These are phyloP conservation scores for Rutilus rutilus DNA, from an alignment of 2,113 vertebrate genomes.

Conservation along the genomic window DNA sequence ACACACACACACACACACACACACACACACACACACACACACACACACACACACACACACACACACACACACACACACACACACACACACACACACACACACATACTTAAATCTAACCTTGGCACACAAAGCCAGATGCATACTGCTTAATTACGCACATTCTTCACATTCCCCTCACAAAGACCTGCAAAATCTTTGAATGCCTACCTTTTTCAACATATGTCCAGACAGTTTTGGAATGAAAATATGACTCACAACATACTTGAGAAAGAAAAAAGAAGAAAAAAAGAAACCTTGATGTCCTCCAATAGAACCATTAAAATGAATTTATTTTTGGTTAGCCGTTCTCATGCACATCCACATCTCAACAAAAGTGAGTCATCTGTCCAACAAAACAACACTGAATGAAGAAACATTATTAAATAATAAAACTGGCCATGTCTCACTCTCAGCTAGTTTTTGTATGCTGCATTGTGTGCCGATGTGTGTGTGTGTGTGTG, in stretches of 20 bases:
- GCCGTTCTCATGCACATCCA: neutral
- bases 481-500: neutral
- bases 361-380: constrained; percentile 22
- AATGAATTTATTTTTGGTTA: constrained; percentile 8
- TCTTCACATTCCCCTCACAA: neutral
- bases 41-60: neutral
- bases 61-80: no score
- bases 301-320: neutral
- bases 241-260: constrained; percentile 5
- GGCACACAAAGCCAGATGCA: neutral
- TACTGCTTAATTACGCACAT: neutral
- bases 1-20: no score
- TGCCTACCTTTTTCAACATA: neutral
- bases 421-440: neutral
- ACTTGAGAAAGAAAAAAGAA: neutral
- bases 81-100: no score
- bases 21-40: no score
- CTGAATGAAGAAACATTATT: constrained; percentile 20
- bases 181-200: neutral
- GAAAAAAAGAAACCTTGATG: neutral
- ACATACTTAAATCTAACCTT: constrained; percentile 3
- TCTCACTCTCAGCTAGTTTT: neutral
- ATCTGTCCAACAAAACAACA: constrained; percentile 38
- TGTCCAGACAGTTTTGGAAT: neutral
- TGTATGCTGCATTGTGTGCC: neutral